Evolutionary conservation across 2,888 invertebrate genomes (phyloP).

Genomic region (Strigamia maritima): DNA sequence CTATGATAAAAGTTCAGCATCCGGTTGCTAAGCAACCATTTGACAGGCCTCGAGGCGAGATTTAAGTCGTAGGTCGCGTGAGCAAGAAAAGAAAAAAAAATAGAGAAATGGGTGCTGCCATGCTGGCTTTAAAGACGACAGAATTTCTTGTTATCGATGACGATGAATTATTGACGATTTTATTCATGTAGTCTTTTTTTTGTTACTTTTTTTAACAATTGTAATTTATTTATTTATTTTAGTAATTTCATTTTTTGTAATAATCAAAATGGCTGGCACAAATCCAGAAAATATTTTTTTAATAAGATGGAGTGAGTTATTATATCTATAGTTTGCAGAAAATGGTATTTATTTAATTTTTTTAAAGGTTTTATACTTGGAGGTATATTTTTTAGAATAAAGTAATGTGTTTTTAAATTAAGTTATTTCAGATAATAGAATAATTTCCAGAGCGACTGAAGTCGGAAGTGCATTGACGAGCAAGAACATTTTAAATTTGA

Average conservation of each 20-base stretch:
- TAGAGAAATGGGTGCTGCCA: background rate
- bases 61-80: background rate
- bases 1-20: slow-evolving; percentile 36
- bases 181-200: background rate
- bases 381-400: background rate
- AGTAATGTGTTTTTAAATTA: background rate
- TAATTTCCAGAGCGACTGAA: background rate
- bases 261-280: background rate
- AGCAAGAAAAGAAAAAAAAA: slow-evolving; percentile 7
- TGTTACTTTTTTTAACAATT: background rate
- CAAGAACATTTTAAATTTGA: background rate
- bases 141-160: background rate
- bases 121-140: slow-evolving; percentile 7
- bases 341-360: background rate
- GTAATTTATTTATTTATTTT: background rate
- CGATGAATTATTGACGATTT: slow-evolving; percentile 10
- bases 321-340: background rate
- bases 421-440: background rate
- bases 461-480: background rate
- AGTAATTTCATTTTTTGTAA: background rate
- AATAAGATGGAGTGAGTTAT: background rate
- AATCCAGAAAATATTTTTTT: background rate
- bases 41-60: slow-evolving; percentile 31
- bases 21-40: slow-evolving; percentile 35
- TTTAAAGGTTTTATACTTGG: background rate